Base-by-base conservation (phyloP, 2,888 invertebrate genomes). In the Odontothrips loti region DNA sequence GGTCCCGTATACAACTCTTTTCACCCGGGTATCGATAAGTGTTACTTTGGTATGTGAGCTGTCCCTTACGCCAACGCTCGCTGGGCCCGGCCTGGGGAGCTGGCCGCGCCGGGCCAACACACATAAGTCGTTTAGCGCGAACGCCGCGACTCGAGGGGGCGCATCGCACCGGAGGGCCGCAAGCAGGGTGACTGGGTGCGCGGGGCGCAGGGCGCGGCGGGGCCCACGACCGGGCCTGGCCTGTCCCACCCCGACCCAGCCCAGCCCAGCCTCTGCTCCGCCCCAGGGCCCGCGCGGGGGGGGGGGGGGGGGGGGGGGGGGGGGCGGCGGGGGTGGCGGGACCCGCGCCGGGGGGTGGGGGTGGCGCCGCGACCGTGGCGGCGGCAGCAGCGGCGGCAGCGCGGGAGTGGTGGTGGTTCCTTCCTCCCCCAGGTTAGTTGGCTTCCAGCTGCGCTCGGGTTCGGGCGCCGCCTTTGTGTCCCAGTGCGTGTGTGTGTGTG, bases 401-500 rank as follows among this genome's bases (percentile, higher is more conserved):
- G 68, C 6, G 68, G 68, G 23, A 23, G 68, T n/a, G 63, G 63
- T 15, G 48, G 10, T 6, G 51, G 15, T 51, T n/a, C 58, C 58
- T 58, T n/a, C 17, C 58, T 58, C 58, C 58, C 58, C n/a, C 68
- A 75, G 68, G 68, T 75, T 75, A 75, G 68, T 75, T 75, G 68
- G 68, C 68, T 75, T 75, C 68, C 68, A 75, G 68, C 68, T 75
- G 68, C 68, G 68, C 68, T 75, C 68, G 68, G 68, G 23, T 75
- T 27, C 68, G 68, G 68, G 68, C 68, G 68, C 68, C 20, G 68
- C 68, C 63, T 68, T 27, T 23, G 23, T 75, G 23, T 75, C 23
- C 68, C 68, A 43, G 34, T 75, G 9, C 17, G 68, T 27, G 68
- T 75, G 1, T 27, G 1, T 27, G 68, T 2, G n/a, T 20, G 68